Evolutionary conservation across 1,140 invertebrate genomes (phyloP), one percentile per base, ranked within the genome.

Genomic region (Lepidurus couesii): DNA sequence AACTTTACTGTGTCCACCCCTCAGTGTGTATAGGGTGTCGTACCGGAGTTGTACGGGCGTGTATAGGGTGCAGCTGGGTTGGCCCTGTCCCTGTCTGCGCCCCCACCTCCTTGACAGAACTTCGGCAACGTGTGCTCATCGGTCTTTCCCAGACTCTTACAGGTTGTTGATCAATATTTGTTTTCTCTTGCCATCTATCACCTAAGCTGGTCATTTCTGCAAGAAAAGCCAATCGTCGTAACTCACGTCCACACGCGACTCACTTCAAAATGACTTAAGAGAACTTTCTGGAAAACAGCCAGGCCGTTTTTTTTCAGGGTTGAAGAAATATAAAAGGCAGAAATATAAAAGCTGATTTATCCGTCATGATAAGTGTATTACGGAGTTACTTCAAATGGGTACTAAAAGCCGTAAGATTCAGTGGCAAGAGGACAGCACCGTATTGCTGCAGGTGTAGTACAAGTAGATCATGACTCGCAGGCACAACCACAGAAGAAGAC

Each of bases 91-190:
- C 53, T 10, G 16, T 65, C 53, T 34, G 34, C 3, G 34, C 34
- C 34, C 34, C 34, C 34, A 34, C 53, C 53, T 21, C 6, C 21
- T 65, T 65, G 21, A 65, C 21, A 65, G 53, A 65, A 21, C 53
- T 65, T 21, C 16, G 53, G 21, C 53, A 16, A 65, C 7, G 53
- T 65, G 53, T 65, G 53, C 53, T 65, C 53, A 65, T 65, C 53
- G 53, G 53, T 9, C 53, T 65, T 21, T 9, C 16, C 13, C 53
- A 21, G 53, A 65, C 16, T 65, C 53, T 65, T 21, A 65, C 53
- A 65, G 53, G 53, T 65, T 65, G 53, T 65, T 65, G 53, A 65
- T 65, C 53, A 65, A 65, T 65, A 65, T 65, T 65, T 65, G 53
- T 16, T 65, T 65, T 21, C 53, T 65, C 16, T 21, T 7, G 53